Base-by-base conservation (phyloP, 2,797 vertebrate genomes). In the Acanthurus leucopareius region DNA sequence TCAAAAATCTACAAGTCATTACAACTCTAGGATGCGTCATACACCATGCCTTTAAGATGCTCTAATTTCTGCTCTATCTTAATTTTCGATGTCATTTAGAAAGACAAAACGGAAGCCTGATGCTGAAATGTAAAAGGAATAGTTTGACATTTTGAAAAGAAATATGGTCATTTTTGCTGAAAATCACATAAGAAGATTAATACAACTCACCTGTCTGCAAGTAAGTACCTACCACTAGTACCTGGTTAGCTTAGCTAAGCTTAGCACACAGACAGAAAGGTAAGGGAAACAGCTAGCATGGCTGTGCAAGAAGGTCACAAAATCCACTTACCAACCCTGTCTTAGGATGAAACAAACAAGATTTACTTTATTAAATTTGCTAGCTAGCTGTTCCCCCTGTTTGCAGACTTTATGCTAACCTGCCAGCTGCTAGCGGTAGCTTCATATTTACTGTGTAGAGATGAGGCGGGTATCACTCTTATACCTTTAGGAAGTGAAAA, bases 1-100 rank as follows among this genome's bases (percentile, higher is more conserved):
- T n/a, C 32, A 56, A 61, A 65, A 47, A 60, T 76, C 13, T 75
- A 67, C 65, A 58, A 77, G 10, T 77, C 48, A 71, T 80, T 63
- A 67, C 44, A 69, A 78, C 73, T 57, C 48, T 67, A 73, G 60
- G 40, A 75, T 81, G 51, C 16, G 4, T 70, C 68, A 77, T 58
- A 61, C 35, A 47, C 66, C 78, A 75, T 86, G 72, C 69, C 35
- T 63, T 72, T 20, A 17, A 38, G 20, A 61, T 62, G 2, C n/a
- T 68, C 1, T 42, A 28, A 25, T 67, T 47, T 65, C 53, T 80
- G 10, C 61, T 51, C 52, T 58, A 6, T 45, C 17, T 10, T 28
- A 35, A 59, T 47, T 61, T 61, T 62, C 38, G 59, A 0, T 58
- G 35, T 72, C 28, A 48, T 59, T 67, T 38, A 17, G 3, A 78